phyloP scores from a whole-genome alignment of 2,888 invertebrate species.

The Drosophila ustulata region DNA sequence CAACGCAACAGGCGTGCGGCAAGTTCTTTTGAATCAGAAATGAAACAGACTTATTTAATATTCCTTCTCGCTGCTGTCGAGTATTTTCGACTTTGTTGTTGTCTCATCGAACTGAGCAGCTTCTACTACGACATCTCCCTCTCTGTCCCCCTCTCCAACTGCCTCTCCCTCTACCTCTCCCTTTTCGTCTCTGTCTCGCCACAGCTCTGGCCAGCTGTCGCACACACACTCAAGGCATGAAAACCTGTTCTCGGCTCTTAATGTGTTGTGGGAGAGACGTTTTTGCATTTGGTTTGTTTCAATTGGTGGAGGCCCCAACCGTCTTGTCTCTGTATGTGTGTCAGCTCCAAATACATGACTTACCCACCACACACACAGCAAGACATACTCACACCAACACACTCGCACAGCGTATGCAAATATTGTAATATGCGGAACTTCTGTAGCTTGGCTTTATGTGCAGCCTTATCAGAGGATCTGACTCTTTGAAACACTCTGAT shows the following conservation, averaged over 20 bases:
- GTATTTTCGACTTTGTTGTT: slow-evolving; percentile 22
- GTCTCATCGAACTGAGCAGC: slow-evolving; percentile 6
- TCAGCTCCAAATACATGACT: slow-evolving; percentile 51
- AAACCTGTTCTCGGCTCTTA: slow-evolving; percentile 74
- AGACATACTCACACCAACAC: neutral
- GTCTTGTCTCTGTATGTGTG: slow-evolving; percentile 47
- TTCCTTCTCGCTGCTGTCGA: slow-evolving; percentile 54
- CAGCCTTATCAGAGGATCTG: slow-evolving; percentile 42
- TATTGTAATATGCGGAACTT: slow-evolving; percentile 64
- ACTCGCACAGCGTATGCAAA: slow-evolving; percentile 61
- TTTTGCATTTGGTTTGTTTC: slow-evolving; percentile 78
- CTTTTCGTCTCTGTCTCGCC: slow-evolving; percentile 2
- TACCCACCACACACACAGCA: slow-evolving; percentile 28
- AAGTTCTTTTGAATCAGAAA: slow-evolving; percentile 75
- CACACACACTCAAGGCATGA: slow-evolving; percentile 38
- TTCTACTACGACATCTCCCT: slow-evolving; percentile 9
- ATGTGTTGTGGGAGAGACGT: slow-evolving; percentile 78
- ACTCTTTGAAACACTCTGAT: slow-evolving; percentile 28
- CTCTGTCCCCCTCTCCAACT: neutral
- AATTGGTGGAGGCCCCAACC: slow-evolving; percentile 73
- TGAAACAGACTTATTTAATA: slow-evolving; percentile 78
- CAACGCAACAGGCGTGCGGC: slow-evolving; percentile 59
- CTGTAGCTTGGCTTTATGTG: slow-evolving; percentile 35
- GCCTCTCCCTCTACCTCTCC: slow-evolving; percentile 8
- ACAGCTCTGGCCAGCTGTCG: slow-evolving; percentile 38